A percentile compares a stretch with the other conserved stretches of the same genome.
Conservation (phyloP, 2,797 vertebrate species). For the Echiichthys vipera region DNA sequence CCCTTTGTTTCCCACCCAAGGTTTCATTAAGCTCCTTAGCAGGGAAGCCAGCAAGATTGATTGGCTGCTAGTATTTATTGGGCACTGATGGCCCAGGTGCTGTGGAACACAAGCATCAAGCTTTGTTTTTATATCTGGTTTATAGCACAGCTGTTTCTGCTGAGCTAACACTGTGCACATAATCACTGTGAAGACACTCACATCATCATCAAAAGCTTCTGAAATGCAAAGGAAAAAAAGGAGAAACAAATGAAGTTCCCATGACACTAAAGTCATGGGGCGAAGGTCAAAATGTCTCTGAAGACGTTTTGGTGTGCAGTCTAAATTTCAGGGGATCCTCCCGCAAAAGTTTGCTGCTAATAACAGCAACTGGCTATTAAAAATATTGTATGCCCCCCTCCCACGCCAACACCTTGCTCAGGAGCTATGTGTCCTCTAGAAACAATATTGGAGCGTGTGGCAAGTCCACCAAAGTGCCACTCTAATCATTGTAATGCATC, state of each 20-base stretch:
- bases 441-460: slow-evolving; percentile 76
- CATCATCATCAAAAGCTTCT: slow-evolving; percentile 78
- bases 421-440: slow-evolving; percentile 67
- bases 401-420: slow-evolving; percentile 47
- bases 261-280: not conserved
- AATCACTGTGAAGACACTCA: slow-evolving; percentile 76
- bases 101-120: slow-evolving; percentile 71
- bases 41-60: slow-evolving; percentile 62
- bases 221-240: slow-evolving; percentile 62
- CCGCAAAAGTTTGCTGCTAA: slow-evolving; percentile 61
- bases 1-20: slow-evolving; percentile 43
- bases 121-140: slow-evolving; percentile 83
- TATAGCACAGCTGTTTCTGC: slow-evolving; percentile 85
- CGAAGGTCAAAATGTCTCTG: slow-evolving; percentile 53
- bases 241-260: not conserved
- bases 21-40: slow-evolving; percentile 71
- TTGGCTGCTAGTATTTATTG: slow-evolving; percentile 79
- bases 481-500: slow-evolving; percentile 89
- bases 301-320: slow-evolving; percentile 40
- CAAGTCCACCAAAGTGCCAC: slow-evolving; percentile 76
- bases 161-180: slow-evolving; percentile 68
- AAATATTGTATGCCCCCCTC: slow-evolving; percentile 59
- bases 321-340: slow-evolving; percentile 40
- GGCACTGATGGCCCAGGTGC: slow-evolving; percentile 82
- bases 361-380: slow-evolving; percentile 63